Evolutionary conservation across 2,797 vertebrate species (phyloP), one percentile per base, ranked within the genome.

Genomic region (Pipistrellus pipistrellus): DNA sequence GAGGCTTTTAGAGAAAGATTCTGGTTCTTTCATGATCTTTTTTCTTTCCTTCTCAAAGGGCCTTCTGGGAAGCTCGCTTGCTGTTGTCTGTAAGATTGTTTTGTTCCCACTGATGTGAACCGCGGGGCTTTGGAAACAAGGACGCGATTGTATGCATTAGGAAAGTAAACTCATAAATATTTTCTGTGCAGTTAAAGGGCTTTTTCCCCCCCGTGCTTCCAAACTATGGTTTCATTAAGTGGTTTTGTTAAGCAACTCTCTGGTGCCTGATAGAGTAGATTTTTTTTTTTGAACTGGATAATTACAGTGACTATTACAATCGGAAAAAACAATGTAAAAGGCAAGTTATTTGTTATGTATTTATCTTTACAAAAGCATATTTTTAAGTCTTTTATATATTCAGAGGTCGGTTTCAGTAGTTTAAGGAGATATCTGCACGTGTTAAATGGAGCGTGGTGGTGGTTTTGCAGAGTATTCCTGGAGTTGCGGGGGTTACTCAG

Each of bases 161-260:
- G 69, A 92, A 88, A 95, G 93, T 95, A 96, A 97, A 96, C 85
- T 94, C 77, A 59, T 93, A 95, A 95, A 95, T 91, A 90, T 95
- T 97, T 95, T 96, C 78, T 88, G 8, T 95, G 93, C 57, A 92
- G n/a, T 90, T 88, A 85, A 51, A 11, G 35, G 27, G 15, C 4
- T 15, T 11, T 7, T 18, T 51, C 51, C 17, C 12, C 12, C 46
- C 11, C 53, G 1, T 68, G 41, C 48, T 27, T 92, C 77, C 90
- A 59, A 85, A 84, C 72, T 94, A 18, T 51, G 77, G 21, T 92
- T 96, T 95, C 80, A 84, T 89, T 94, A 88, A 93, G 44, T 90
- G 69, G 32, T 89, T 95, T 95, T 95, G 84, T 94, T 89, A 94
- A 95, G 84, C 83, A 88, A 41, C 64, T 96, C 51, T 71, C 46